A percentile compares a stretch with the other conserved stretches of the same genome.
Conservation (phyloP, 2,888 invertebrate genomes). For the Chrysolina oricalcia region DNA sequence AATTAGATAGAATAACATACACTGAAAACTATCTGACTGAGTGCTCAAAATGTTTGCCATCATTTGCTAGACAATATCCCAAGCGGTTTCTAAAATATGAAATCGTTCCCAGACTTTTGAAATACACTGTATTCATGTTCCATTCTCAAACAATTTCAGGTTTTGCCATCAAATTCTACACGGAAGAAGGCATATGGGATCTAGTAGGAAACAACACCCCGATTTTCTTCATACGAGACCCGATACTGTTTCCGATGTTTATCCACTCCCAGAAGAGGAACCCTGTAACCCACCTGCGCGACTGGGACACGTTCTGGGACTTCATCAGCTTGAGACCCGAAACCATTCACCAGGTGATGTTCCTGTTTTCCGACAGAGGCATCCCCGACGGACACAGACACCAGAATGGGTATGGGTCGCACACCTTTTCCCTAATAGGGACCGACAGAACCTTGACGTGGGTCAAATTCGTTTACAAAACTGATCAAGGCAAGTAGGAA, state of each 20-base stretch:
- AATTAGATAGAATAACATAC: too few species aligned
- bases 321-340: constrained; percentile 90
- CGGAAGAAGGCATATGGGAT: constrained; percentile 93
- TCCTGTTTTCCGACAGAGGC: constrained; percentile 89
- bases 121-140: neutral
- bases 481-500: constrained; percentile 85
- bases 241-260: constrained; percentile 91
- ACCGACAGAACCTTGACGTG: constrained; percentile 69
- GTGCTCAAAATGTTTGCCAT: too few species aligned
- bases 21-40: too few species aligned
- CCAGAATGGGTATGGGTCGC: constrained; percentile 95
- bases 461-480: constrained; percentile 92
- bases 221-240: constrained; percentile 92
- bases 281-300: constrained; percentile 90
- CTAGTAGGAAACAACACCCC: constrained; percentile 95
- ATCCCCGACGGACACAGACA: constrained; percentile 91
- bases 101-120: too few species aligned
- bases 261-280: constrained; percentile 97
- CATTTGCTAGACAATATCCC: too few species aligned
- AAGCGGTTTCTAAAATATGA: too few species aligned
- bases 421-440: constrained; percentile 89
- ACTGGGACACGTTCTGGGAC: constrained; percentile 96
- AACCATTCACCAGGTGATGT: constrained; percentile 81
- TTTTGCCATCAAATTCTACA: constrained; percentile 93
- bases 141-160: constrained; percentile 71